phyloP scores from a whole-genome alignment of 2,113 vertebrate genomes.

The Thamnaconus septentrionalis region DNA sequence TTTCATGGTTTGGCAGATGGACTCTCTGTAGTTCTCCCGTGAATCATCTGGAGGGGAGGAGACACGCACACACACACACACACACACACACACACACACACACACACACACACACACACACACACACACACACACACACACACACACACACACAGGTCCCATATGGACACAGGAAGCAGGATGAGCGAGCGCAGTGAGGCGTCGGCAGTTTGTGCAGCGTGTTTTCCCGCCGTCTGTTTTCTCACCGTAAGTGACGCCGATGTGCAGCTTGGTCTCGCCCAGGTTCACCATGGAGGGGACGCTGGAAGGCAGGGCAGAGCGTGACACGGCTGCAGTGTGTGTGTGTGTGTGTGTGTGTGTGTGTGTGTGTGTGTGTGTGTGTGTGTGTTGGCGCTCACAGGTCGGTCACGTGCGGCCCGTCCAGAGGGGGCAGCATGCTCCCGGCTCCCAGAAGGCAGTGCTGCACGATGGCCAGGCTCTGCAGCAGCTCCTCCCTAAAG shows the following conservation, averaged over 20 bases:
- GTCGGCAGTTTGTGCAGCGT: background rate
- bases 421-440: conserved; percentile 85
- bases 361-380: conserved; percentile 13
- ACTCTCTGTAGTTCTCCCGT: conserved; percentile 89
- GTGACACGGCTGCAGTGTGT: background rate
- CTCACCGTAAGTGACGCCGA: conserved; percentile 90
- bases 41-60: conserved; percentile 78
- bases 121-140: no score
- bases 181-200: conserved; percentile 26
- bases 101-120: no score
- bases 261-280: conserved; percentile 87
- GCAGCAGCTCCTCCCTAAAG: conserved; percentile 90
- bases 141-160: background rate
- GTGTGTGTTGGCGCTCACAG: conserved; percentile 79
- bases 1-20: conserved; percentile 87
- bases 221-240: background rate
- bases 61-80: conserved; percentile 22
- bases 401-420: conserved; percentile 84
- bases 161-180: conserved; percentile 38
- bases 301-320: conserved; percentile 67
- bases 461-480: conserved; percentile 90
- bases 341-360: background rate
- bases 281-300: conserved; percentile 90
- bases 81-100: no score
- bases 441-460: conserved; percentile 92